Evolutionary conservation across 2,888 invertebrate genomes (phyloP).

Genomic region (Hydropsyche betteni): DNA sequence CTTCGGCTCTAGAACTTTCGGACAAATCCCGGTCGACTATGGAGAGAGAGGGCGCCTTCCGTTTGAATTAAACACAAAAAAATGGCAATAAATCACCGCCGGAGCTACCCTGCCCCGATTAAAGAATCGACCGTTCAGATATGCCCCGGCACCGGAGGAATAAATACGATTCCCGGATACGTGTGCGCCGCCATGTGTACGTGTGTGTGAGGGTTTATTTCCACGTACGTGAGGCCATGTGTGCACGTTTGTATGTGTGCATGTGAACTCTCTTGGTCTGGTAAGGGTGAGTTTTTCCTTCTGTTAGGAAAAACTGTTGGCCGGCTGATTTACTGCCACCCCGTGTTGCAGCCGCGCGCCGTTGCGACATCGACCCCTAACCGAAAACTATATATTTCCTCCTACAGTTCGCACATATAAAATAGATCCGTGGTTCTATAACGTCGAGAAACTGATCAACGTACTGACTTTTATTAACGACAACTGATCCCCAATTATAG

Average conservation of each 20-base stretch:
- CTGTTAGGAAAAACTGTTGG: conserved; percentile 35
- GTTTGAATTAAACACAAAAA: conserved; percentile 50
- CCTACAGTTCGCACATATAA: conserved; percentile 2
- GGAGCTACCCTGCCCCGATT: conserved; percentile 33
- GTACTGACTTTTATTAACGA: no score
- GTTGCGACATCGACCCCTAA: conserved; percentile 35
- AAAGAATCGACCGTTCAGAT: conserved; percentile 37
- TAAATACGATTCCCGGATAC: conserved; percentile 34
- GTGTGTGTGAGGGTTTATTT: neutral
- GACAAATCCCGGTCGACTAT: neutral
- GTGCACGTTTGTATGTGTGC: neutral
- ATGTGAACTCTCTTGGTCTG: neutral
- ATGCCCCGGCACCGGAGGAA: conserved; percentile 21
- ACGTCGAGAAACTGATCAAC: no score
- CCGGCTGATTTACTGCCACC: conserved; percentile 44
- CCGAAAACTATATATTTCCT: conserved; percentile 30
- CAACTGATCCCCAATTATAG: no score
- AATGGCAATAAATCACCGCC: conserved; percentile 48
- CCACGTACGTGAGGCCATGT: neutral
- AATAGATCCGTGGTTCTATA: no score
- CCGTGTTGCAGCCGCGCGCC: conserved; percentile 35
- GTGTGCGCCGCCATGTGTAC: neutral
- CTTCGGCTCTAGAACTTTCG: neutral
- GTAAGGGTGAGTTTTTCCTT: conserved; percentile 30
- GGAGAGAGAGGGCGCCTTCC: conserved; percentile 27